phyloP scores from a whole-genome alignment of 1,140 invertebrate genomes.

The Drosophila setifemur region DNA sequence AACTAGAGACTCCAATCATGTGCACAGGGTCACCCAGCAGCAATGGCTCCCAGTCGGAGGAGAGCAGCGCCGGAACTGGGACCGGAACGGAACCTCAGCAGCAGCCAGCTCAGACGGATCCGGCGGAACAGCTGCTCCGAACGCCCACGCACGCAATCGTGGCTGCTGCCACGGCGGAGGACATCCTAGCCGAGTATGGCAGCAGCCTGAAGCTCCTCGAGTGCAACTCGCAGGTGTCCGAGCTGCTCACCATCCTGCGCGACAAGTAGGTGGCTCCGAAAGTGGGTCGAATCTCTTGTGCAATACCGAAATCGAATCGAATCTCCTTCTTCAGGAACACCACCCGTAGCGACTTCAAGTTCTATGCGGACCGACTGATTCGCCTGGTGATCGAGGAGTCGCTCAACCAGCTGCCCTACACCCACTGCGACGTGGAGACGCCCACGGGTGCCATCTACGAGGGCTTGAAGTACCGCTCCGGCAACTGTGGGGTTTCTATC shows the following conservation, averaged over 20 bases:
- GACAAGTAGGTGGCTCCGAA: constrained; percentile 88
- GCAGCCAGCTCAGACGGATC: constrained; percentile 22
- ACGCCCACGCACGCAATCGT: constrained; percentile 45
- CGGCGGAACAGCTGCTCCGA: constrained; percentile 19
- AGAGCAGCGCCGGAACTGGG: constrained; percentile 41
- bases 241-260: constrained; percentile 96
- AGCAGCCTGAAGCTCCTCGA: constrained; percentile 91
- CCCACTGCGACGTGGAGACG: constrained; percentile 93
- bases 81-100: too few species aligned
- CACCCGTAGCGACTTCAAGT: constrained; percentile 97
- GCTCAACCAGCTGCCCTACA: constrained; percentile 97
- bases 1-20: constrained; percentile 24
- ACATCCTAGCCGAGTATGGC: constrained; percentile 86
- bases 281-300: not conserved
- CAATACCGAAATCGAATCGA: not conserved
- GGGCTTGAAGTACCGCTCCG: constrained; percentile 96
- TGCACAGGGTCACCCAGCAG: constrained; percentile 67
- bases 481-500: constrained; percentile 99
- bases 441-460: constrained; percentile 95
- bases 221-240: constrained; percentile 94
- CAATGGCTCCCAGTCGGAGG: constrained; percentile 54
- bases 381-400: constrained; percentile 98
- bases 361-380: constrained; percentile 97
- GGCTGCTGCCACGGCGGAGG: constrained; percentile 43
- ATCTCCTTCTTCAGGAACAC: constrained; percentile 88